Percentiles rank a stretch among this genome's conserved stretches.
phyloP scores from a whole-genome alignment of 1,140 invertebrate genomes.

The Danaus melanippus region DNA sequence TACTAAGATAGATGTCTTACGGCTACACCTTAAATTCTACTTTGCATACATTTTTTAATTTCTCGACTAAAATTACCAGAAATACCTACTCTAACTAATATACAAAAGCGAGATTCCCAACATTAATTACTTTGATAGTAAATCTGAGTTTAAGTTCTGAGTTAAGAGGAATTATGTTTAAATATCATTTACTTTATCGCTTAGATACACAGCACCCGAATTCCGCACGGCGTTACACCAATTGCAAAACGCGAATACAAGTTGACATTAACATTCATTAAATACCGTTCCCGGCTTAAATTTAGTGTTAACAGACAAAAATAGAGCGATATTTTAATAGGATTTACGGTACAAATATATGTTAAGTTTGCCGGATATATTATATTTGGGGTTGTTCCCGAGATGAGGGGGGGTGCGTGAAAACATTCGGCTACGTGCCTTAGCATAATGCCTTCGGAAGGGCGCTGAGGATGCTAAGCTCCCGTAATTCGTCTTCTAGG shows the following conservation, averaged over 20 bases:
- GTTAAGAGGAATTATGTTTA: constrained; percentile 16
- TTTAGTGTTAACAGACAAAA: constrained; percentile 63
- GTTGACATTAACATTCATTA: constrained; percentile 66
- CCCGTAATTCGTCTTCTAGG: constrained; percentile 67
- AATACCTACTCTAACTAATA: too few species aligned
- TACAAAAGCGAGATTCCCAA: too few species aligned
- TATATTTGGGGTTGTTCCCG: constrained; percentile 65
- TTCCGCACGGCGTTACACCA: constrained; percentile 47
- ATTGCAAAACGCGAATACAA: constrained; percentile 48
- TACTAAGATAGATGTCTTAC: constrained; percentile 21
- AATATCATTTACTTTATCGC: constrained; percentile 23
- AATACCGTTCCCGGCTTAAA: constrained; percentile 60
- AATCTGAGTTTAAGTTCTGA: constrained; percentile 9
- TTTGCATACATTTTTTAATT: constrained; percentile 20
- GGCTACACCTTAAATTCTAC: constrained; percentile 17
- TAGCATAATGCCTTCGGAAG: constrained; percentile 65
- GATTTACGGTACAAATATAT: constrained; percentile 73
- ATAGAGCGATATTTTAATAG: constrained; percentile 69
- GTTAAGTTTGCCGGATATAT: constrained; percentile 71
- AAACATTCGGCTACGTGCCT: constrained; percentile 67
- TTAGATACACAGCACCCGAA: constrained; percentile 29
- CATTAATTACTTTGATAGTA: neutral
- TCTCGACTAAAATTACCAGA: neutral
- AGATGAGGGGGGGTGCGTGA: constrained; percentile 63
- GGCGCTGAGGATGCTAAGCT: constrained; percentile 61